Evolutionary conservation across 2,113 vertebrate genomes (phyloP), one percentile per base, ranked within the genome.

Genomic region (Caretta caretta): DNA sequence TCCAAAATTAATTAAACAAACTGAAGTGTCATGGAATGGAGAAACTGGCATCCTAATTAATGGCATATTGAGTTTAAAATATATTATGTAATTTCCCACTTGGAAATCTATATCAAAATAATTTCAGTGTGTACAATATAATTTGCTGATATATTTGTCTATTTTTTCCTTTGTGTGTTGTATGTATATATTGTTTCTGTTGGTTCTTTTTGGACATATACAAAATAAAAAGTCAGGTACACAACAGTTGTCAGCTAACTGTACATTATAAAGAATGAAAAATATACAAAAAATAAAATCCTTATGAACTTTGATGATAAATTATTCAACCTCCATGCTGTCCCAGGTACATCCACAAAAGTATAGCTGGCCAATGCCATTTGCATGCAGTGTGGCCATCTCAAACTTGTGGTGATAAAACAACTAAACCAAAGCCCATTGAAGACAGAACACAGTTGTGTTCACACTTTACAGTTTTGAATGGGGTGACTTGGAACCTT

Each of bases 11-110:
- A 38, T 80, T 83, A 72, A 96, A 90, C 88, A 89, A 85, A 80
- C 87, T 69, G 86, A 96, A 95, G 91, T 88, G 88, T 54, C 87
- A 56, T 2, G 8, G 88, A 84, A 95, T 84, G 57, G 80, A 87
- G 69, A 90, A 87, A 83, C 53, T n/a, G 4, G 62, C 53, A 78
- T 35, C 49, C 49, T 80, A 56, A 80, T 25, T 80, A 83, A 69
- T 48, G 88, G 42, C 22, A 4, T 69, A 89, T 65, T 92, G 88
- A 89, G 12, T 65, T 35, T n/a, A 54, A 9, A 62, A 27, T 48
- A 90, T 81, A 92, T 91, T 84, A 42, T 8, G 42, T 78, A 25
- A 1, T 81, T 88, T 76, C 84, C 80, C 91, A 84, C 0, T 50
- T 75, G 51, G 84, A 94, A 88, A 79, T 29, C 42, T 5, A 38